Evolutionary conservation across 2,888 invertebrate genomes (phyloP), one percentile per base, ranked within the genome.

Genomic region (Epistrophe eligans): DNA sequence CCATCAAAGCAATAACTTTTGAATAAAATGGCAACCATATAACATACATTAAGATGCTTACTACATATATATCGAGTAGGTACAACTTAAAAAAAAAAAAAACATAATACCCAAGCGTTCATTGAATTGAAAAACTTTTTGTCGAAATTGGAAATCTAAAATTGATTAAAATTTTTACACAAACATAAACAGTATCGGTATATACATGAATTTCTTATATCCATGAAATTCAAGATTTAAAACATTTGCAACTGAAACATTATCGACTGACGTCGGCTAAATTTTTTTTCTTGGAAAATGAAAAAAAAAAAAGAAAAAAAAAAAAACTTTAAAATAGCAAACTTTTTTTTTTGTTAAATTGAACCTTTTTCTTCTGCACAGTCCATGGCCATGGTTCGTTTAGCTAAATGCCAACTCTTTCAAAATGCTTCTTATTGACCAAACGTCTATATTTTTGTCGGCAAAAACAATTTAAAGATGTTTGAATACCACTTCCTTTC

Each of bases 71-170:
- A 13, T 15, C 13, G 15, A n/a, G 32, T 28, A 28, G 2, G 28
- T 28, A 28, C 5, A 28, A 28, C 3, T 28, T 28, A 35, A 17
- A 35, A 71, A 19, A 7, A 6, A 66, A 24, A 72, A 32, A 24
- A 24, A 6, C 32, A 7, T 35, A 35, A 35, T 8, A 35, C 9
- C 35, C 9, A 35, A 35, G 2, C 8, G 35, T 9, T 64, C 55
- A 64, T 45, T 72, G 77, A 80, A 66, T 67, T 77, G 80, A 67
- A 72, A 77, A 60, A 58, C 66, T 79, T 79, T 80, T 80, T 76
- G 24, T 66, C 52, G 32, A 80, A 76, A 84, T 77, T 73, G 84
- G 60, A 84, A 84, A 84, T 84, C 67, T 81, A 81, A 84, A 84
- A 84, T 84, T 84, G 84, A 84, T 84, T 84, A 77, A 73, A 84